Conservation (phyloP, 2,113 vertebrate genomes). For the Emydura subglobosa region DNA sequence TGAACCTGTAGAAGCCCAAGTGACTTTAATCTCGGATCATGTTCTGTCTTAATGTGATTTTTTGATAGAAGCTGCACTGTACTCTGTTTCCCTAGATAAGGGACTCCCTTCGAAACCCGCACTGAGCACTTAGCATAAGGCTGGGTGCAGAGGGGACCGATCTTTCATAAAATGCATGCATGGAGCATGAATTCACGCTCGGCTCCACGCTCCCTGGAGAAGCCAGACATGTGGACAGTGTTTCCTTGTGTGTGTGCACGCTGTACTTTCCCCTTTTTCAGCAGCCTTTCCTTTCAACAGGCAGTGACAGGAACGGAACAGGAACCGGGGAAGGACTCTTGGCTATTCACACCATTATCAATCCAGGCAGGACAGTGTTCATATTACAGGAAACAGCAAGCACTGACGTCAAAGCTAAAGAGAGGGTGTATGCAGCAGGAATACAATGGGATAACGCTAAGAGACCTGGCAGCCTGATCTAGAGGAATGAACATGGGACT, state of each 20-base stretch:
- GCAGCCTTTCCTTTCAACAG: neutral
- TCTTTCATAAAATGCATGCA: neutral
- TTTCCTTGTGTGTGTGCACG: neutral
- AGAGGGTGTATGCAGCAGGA: neutral
- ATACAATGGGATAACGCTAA: neutral
- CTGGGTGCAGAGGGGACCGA: fast-evolving
- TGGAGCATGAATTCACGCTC: neutral
- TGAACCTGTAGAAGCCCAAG: neutral
- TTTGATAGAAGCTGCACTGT: neutral
- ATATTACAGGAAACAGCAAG: conserved; percentile 36
- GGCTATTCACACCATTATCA: neutral
- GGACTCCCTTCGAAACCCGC: neutral
- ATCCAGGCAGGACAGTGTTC: neutral
- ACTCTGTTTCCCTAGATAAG: neutral
- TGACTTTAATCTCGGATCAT: neutral
- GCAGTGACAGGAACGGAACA: neutral
- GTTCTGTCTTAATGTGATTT: neutral
- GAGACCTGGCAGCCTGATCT: neutral
- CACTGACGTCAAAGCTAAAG: conserved; percentile 7
- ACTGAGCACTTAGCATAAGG: neutral
- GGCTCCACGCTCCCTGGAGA: neutral
- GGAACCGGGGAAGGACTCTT: neutral
- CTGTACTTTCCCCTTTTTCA: neutral
- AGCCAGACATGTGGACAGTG: fast-evolving
- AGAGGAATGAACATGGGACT: neutral